Percentiles rank a stretch among this genome's conserved stretches.
Conservation (phyloP, 2,888 invertebrate species). For the Parthenolecanium corni region DNA sequence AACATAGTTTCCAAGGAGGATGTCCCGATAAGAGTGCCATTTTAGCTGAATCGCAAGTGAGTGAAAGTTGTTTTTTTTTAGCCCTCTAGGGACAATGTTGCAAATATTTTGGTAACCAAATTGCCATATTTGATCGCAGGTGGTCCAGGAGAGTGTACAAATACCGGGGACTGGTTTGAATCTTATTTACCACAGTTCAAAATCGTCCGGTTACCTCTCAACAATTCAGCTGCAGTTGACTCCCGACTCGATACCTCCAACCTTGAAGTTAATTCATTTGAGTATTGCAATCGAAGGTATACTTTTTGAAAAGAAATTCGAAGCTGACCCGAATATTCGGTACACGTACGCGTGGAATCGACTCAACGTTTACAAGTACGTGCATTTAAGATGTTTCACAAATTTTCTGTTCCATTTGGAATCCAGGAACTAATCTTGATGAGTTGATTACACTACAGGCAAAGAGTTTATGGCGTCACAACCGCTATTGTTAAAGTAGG, state of each 20-base stretch:
- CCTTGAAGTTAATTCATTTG: constrained; percentile 77
- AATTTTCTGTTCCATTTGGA: background rate
- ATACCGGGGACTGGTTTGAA: constrained; percentile 92
- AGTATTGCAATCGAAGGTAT: constrained; percentile 91
- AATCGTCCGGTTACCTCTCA: constrained; percentile 84
- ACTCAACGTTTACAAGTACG: constrained; percentile 69
- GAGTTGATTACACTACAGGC: constrained; percentile 41
- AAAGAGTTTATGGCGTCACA: constrained; percentile 92
- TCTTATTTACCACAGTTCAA: constrained; percentile 89
- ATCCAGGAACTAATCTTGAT: background rate
- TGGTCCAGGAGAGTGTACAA: constrained; percentile 86
- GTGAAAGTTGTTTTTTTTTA: background rate
- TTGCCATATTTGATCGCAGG: constrained; percentile 41
- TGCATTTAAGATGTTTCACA: background rate
- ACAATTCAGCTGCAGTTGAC: constrained; percentile 85
- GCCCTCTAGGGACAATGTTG: background rate
- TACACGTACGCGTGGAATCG: constrained; percentile 97
- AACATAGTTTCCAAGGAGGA: constrained; percentile 89
- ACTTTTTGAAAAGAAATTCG: constrained; percentile 81
- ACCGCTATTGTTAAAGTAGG: constrained; percentile 91
- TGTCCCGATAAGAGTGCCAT: constrained; percentile 85
- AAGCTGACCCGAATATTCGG: constrained; percentile 91
- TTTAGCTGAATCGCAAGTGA: constrained; percentile 70
- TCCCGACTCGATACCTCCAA: constrained; percentile 66
- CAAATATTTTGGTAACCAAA: background rate